Base-by-base conservation (phyloP, 2,113 vertebrate genomes). In the Leucoraja erinaceus region DNA sequence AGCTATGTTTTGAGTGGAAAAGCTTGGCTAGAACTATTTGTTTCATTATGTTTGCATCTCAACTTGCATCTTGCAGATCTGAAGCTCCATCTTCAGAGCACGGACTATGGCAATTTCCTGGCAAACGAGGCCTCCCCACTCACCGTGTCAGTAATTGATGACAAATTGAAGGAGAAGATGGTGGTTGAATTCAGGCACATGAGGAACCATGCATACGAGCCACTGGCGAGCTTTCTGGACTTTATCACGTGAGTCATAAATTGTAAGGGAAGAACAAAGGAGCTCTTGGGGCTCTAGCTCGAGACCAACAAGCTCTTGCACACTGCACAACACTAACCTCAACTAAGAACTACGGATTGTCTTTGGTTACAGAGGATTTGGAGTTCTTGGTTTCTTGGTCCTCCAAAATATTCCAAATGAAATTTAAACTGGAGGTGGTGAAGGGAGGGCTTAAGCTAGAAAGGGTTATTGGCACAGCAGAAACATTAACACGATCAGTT, bases 131-230 rank as follows among this genome's bases (percentile, higher is more conserved):
- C 98, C 0, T 99, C 99, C 4, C 99, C 99, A 0, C 97, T 99
- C 93, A 98, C 98, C 0, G 98, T 99, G 75, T 99, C 99, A 0
- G 98, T 99, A 93, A 99, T 99, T 1, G 99, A 99, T 0, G 99
- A 99, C 96, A 99, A 99, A 94, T 97, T 99, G 95, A 99, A 99
- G 95, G 99, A 99, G 95, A 99, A 99, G 96, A 99, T 99, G 99
- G 99, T 99, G 93, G 98, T 99, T 81, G 99, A 99, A 95, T 99
- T 99, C 93, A 97, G 98, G 77, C 98, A 99, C 95, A 99, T 99
- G 99, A 97, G 99, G 95, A 99, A 99, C 95, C 99, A 99, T 0
- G 99, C 99, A 0, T 99, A 99, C 0, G 99, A 99, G 94, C 98
- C 99, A 0, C 96, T 99, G 31, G 98, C 98, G 76, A 99, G 98